phyloP scores from a whole-genome alignment of 2,888 invertebrate species.

The Dynastes maya region DNA sequence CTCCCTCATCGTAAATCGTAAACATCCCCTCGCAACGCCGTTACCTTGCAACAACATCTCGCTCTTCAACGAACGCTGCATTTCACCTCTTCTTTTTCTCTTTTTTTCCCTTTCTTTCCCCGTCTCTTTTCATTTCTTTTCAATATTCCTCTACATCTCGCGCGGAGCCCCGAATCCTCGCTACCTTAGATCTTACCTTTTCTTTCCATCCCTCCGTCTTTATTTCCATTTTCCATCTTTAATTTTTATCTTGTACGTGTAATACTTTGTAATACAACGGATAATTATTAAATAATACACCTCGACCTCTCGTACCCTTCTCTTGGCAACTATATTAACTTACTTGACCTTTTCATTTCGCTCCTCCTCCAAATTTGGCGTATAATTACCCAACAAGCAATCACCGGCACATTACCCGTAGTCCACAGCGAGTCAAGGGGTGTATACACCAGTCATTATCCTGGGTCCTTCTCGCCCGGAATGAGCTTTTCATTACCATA shows the following conservation, averaged over 20 bases:
- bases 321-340: not conserved
- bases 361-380: slow-evolving; percentile 37
- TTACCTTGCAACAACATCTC: slow-evolving; percentile 49
- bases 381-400: slow-evolving; percentile 42
- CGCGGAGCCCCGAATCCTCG: slow-evolving; percentile 10
- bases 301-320: not conserved
- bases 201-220: slow-evolving; percentile 20
- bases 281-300: slow-evolving; percentile 14
- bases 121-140: slow-evolving; percentile 45
- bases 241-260: not conserved
- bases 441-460: slow-evolving; percentile 40
- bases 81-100: slow-evolving; percentile 46
- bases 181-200: slow-evolving; percentile 22
- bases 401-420: slow-evolving; percentile 39
- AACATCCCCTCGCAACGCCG: slow-evolving; percentile 63
- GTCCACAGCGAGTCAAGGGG: slow-evolving; percentile 37
- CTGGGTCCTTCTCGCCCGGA: slow-evolving; percentile 24
- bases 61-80: slow-evolving; percentile 49
- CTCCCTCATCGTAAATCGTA: slow-evolving; percentile 65
- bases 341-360: slow-evolving; percentile 17
- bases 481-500: slow-evolving; percentile 45
- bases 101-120: slow-evolving; percentile 26
- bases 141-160: slow-evolving; percentile 31
- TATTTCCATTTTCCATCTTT: slow-evolving; percentile 13
- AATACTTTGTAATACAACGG: slow-evolving; percentile 23